These are phyloP conservation scores for Iselma pallidipennis DNA, from an alignment of 2,888 invertebrate species.

Conservation along the genomic window DNA sequence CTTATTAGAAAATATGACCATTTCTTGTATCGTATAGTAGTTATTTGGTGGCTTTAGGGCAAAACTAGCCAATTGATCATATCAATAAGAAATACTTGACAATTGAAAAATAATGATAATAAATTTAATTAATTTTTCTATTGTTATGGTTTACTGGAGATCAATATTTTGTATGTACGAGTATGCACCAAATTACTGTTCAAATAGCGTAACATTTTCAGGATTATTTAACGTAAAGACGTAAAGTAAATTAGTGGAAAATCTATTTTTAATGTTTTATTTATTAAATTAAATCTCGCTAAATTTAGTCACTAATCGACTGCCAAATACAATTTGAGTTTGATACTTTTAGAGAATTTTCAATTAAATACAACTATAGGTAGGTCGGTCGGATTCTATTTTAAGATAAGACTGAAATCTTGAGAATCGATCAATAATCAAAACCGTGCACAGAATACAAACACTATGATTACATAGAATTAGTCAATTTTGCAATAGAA, in stretches of 20 bases:
- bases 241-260: constrained; percentile 8
- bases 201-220: constrained; percentile 10
- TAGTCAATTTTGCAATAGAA: too few relatives aligned
- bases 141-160: constrained; percentile 9
- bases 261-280: constrained; percentile 12
- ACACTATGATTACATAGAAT: too few relatives aligned
- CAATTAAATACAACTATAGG: too few relatives aligned
- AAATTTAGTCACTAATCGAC: neutral
- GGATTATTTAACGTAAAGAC: constrained; percentile 8
- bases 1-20: constrained; percentile 1
- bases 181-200: constrained; percentile 12
- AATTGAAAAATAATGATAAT: neutral
- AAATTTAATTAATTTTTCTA: constrained; percentile 9
- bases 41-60: too few relatives aligned
- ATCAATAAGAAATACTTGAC: neutral
- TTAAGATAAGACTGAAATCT: too few relatives aligned
- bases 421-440: too few relatives aligned
- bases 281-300: constrained; percentile 1
- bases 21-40: too few relatives aligned
- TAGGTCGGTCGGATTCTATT: too few relatives aligned
- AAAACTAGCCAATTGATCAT: neutral
- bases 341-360: neutral
- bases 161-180: too few relatives aligned
- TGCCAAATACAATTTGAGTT: neutral
- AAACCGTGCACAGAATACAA: too few relatives aligned